phyloP scores from a whole-genome alignment of 2,113 vertebrate genomes.

The Odobenus rosmarus region DNA sequence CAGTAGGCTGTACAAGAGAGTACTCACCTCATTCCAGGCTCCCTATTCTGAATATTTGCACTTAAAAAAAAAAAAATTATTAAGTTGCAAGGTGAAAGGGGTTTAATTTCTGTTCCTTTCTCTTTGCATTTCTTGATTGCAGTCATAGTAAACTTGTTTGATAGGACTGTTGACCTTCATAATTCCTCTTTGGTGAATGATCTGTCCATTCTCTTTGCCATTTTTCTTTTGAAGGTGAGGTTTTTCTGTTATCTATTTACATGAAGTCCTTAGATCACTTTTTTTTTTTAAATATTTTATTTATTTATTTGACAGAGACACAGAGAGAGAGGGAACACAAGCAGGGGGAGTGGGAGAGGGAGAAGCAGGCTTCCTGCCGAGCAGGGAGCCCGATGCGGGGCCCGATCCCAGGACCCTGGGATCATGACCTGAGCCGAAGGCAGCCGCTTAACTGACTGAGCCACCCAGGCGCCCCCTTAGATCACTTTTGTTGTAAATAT shows the following conservation, averaged over 20 bases:
- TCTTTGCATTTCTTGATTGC: not conserved
- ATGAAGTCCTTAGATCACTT: not conserved
- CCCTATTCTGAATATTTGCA: not conserved
- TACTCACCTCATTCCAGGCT: not conserved
- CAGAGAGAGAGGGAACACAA: too few species aligned
- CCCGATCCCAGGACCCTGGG: too few species aligned
- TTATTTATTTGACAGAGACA: too few species aligned
- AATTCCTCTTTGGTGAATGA: not conserved
- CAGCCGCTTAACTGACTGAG: too few species aligned
- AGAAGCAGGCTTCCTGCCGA: too few species aligned
- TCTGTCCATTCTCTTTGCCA: not conserved
- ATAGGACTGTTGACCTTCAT: too few species aligned
- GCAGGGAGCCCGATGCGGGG: too few species aligned
- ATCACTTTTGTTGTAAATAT: not conserved
- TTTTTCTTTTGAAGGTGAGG: not conserved
- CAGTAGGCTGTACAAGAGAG: not conserved
- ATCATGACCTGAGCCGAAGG: too few species aligned
- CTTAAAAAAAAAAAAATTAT: not conserved
- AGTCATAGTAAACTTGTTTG: fast-evolving
- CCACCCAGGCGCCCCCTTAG: too few species aligned
- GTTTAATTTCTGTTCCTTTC: not conserved
- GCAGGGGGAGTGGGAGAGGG: too few species aligned
- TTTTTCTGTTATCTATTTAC: not conserved
- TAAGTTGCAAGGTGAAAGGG: not conserved
- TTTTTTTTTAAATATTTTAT: too few species aligned